phyloP scores from a whole-genome alignment of 2,113 vertebrate species.

The Peromyscus polionotus region DNA sequence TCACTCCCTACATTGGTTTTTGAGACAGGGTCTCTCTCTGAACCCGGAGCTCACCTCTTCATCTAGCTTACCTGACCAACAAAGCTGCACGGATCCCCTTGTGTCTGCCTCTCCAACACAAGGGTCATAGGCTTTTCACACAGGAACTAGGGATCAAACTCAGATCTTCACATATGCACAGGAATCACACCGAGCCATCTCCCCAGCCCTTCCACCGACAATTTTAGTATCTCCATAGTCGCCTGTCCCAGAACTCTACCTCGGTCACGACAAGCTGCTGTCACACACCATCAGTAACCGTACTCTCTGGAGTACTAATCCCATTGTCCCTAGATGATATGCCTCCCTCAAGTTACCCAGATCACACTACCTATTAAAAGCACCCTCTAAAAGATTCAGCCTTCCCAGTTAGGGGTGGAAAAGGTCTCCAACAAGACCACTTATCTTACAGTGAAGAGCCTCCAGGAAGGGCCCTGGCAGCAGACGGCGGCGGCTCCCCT shows the following conservation, averaged over 20 bases:
- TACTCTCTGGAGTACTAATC: neutral
- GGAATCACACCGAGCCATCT: neutral
- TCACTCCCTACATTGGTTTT: too few relatives aligned
- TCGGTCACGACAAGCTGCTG: neutral
- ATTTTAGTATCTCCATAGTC: neutral
- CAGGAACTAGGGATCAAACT: neutral
- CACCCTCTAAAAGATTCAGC: neutral
- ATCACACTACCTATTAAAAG: neutral
- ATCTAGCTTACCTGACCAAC: too few relatives aligned
- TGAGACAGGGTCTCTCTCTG: neutral
- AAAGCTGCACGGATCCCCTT: neutral
- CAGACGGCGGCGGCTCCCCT: neutral
- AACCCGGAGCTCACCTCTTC: neutral
- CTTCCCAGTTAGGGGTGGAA: neutral
- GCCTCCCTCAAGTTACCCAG: neutral
- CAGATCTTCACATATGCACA: neutral
- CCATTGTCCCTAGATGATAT: neutral
- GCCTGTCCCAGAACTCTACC: neutral
- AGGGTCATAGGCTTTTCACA: neutral
- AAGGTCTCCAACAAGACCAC: neutral
- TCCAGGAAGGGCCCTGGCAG: slow-evolving; percentile 50
- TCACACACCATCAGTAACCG: neutral
- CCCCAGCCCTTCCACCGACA: neutral
- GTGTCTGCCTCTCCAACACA: neutral
- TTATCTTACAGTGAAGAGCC: slow-evolving; percentile 48